A percentile compares a stretch with the other conserved stretches of the same genome.
These are phyloP conservation scores for Aurelia coerulea DNA, from an alignment of 30 jellyfish, hydroid and myxozoan species.

Conservation along the genomic window DNA sequence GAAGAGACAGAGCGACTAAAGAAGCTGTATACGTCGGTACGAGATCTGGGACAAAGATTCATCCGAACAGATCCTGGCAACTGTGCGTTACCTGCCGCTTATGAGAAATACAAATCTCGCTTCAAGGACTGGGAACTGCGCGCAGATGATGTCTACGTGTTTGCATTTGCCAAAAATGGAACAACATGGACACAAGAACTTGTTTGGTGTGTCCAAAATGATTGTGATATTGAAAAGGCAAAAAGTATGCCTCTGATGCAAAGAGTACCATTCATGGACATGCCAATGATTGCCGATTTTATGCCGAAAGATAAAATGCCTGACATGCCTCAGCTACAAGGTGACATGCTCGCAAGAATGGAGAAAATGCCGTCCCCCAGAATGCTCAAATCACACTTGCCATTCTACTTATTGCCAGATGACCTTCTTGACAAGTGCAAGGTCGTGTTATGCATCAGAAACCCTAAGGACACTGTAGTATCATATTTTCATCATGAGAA, in stretches of 20 bases:
- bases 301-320: background rate
- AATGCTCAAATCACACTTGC: conserved; percentile 31
- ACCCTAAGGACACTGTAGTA: conserved; percentile 54
- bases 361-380: conserved; percentile 44
- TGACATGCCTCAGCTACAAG: background rate
- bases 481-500: conserved; percentile 45
- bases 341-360: background rate
- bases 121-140: conserved; percentile 16
- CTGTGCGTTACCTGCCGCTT: conserved; percentile 27
- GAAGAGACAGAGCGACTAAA: background rate
- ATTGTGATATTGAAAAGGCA: background rate
- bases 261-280: conserved; percentile 20
- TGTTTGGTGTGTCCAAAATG: conserved; percentile 22
- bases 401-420: conserved; percentile 45
- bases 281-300: background rate
- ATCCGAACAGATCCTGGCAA: conserved; percentile 53
- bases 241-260: background rate
- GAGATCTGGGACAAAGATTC: background rate
- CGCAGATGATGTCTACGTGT: conserved; percentile 34
- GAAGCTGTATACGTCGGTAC: background rate
- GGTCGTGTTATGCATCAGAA: conserved; percentile 39
- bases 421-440: conserved; percentile 44
- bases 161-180: conserved; percentile 43
- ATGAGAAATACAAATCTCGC: conserved; percentile 27
- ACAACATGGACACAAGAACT: conserved; percentile 60